Evolutionary conservation across 2,113 vertebrate species (phyloP), one percentile per base, ranked within the genome.

Genomic region (Gavialis gangeticus): DNA sequence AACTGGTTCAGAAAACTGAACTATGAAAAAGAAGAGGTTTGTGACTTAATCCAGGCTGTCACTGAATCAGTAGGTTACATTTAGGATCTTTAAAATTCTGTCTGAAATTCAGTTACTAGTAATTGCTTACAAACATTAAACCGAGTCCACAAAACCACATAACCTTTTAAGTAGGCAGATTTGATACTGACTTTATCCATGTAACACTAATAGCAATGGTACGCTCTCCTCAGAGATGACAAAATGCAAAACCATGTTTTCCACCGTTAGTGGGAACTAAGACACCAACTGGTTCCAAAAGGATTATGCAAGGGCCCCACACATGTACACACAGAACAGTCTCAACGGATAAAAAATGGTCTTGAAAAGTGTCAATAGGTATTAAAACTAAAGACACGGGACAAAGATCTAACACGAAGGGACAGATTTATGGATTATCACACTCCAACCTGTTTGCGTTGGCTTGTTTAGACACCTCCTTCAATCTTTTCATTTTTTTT

Each of bases 401-500:
- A 97, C 91, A 95, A 87, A 56, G 80, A 91, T 95, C 95, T 92
- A 93, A 97, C 54, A 97, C 1, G 73, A 34, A 96, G 84, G 90
- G 92, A 97, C 96, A 93, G 87, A 91, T 82, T 93, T 88, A 97
- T 1, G 46, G 79, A 93, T 96, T 91, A 85, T 92, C 76, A 88
- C 4, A 80, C 91, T 95, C 97, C 94, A 96, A 98, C 97, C 97
- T 97, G 97, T 98, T 98, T 84, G 97, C 76, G 96, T 81, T 98
- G 87, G 97, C 98, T 95, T 99, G 98, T 96, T 97, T 99, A 93
- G 98, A 98, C 77, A 98, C 94, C 13, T 97, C 95, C 96, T 99
- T 99, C 92, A 98, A 97, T 97, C 98, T 98, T 96, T 98, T 98
- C 93, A 98, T 97, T 97, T 99, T 98, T 97, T 97, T 98, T 95